phyloP scores from a whole-genome alignment of 2,888 invertebrate species.

The Acanthosepion esculentum region DNA sequence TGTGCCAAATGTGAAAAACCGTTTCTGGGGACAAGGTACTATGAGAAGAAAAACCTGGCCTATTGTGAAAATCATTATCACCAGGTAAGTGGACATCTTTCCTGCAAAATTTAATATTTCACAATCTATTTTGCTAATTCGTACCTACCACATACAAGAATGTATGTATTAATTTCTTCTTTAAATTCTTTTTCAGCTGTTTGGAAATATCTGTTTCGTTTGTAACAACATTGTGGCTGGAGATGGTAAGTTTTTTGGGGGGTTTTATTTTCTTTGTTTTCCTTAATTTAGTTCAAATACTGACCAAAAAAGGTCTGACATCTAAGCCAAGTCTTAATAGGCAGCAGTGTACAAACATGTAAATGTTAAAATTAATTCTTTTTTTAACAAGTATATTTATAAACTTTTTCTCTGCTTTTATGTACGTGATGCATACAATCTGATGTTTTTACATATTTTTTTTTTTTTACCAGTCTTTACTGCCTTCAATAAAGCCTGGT shows the following conservation, averaged over 20 bases:
- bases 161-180: no score
- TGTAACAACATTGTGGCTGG: slow-evolving; percentile 98
- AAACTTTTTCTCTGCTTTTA: no score
- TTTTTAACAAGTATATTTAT: no score
- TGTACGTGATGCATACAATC: no score
- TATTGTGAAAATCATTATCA: slow-evolving; percentile 99
- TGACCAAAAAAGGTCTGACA: no score
- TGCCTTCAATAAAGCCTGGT: slow-evolving; percentile 99
- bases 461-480: slow-evolving; percentile 86
- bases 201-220: slow-evolving; percentile 98
- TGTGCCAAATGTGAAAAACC: slow-evolving; percentile 99
- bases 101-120: neutral
- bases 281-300: no score
- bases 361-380: no score
- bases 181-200: slow-evolving; percentile 81
- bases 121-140: neutral
- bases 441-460: neutral
- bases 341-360: no score
- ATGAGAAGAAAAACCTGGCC: slow-evolving; percentile 95
- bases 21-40: slow-evolving; percentile 98
- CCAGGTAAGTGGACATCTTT: slow-evolving; percentile 70
- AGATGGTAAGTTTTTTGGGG: slow-evolving; percentile 84
- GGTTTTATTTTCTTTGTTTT: no score
- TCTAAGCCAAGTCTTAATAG: no score
- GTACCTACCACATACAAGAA: neutral